These are phyloP conservation scores for Callinectes sapidus DNA, from an alignment of 2,888 invertebrate genomes.

Conservation along the genomic window DNA sequence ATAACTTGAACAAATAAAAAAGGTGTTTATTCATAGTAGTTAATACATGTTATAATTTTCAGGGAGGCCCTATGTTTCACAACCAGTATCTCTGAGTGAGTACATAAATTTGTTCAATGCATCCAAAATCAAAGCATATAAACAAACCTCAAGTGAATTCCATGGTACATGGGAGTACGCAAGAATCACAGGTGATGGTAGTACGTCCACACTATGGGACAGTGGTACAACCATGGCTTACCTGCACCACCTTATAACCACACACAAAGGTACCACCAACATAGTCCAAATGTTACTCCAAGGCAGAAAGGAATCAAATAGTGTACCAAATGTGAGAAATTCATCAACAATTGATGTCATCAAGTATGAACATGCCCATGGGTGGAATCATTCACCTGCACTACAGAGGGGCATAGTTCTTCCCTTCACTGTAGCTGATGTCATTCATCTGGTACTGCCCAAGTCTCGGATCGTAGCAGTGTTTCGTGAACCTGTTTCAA, in stretches of 20 bases:
- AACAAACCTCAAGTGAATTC: not conserved
- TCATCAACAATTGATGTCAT: not conserved
- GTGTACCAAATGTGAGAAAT: not conserved
- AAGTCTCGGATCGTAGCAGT: slow-evolving; percentile 55
- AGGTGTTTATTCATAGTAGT: not conserved
- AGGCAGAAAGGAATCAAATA: slow-evolving; percentile 10
- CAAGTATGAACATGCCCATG: not conserved
- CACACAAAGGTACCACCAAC: not conserved
- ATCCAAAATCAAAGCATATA: slow-evolving; percentile 32
- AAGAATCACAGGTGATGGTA: slow-evolving; percentile 66
- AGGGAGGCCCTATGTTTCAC: slow-evolving; percentile 40
- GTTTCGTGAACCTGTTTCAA: slow-evolving; percentile 59
- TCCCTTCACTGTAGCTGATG: slow-evolving; percentile 56
- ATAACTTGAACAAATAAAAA: not conserved
- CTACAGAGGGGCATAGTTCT: slow-evolving; percentile 39
- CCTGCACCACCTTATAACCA: slow-evolving; percentile 34
- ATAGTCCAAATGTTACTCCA: not conserved
- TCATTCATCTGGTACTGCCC: slow-evolving; percentile 56
- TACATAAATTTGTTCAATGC: slow-evolving; percentile 58
- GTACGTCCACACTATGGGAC: slow-evolving; percentile 70
- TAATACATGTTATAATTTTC: not conserved
- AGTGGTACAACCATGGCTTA: slow-evolving; percentile 54
- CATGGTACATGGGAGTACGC: not conserved
- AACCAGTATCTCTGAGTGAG: slow-evolving; percentile 56
- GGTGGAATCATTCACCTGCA: not conserved